Conservation (phyloP, 2,888 invertebrate genomes). For the Cephus rjabovi region DNA sequence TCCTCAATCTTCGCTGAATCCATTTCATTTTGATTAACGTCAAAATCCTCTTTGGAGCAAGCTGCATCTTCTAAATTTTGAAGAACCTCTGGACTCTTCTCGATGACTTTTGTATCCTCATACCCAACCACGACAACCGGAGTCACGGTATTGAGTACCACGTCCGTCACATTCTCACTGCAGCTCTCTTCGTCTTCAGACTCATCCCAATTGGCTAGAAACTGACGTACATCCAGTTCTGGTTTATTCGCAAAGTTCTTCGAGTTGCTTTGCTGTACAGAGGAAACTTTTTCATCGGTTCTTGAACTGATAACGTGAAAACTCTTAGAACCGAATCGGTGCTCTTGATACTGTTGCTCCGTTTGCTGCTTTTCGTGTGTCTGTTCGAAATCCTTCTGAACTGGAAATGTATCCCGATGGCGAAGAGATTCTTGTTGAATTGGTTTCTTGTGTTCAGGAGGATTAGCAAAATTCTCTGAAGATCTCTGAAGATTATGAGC, state of each 20-base stretch:
- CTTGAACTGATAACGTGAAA: not conserved
- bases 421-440: slow-evolving; percentile 25
- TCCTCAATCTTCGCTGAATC: slow-evolving; percentile 1
- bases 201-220: slow-evolving; percentile 64
- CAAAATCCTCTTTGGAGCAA: slow-evolving; percentile 13
- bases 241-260: slow-evolving; percentile 59
- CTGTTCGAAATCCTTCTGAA: slow-evolving; percentile 1
- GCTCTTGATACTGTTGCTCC: slow-evolving; percentile 21
- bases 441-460: slow-evolving; percentile 18
- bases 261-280: slow-evolving; percentile 26
- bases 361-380: not conserved
- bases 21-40: slow-evolving; percentile 14
- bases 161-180: slow-evolving; percentile 37
- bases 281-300: not conserved
- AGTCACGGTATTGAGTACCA: slow-evolving; percentile 38
- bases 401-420: slow-evolving; percentile 10
- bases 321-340: slow-evolving; percentile 4
- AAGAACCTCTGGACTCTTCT: slow-evolving; percentile 25
- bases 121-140: slow-evolving; percentile 49
- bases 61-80: slow-evolving; percentile 12
- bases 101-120: slow-evolving; percentile 40
- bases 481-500: slow-evolving; percentile 8
- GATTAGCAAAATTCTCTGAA: slow-evolving; percentile 11
- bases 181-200: slow-evolving; percentile 60
- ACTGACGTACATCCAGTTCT: slow-evolving; percentile 61